Conservation (phyloP, 1,140 invertebrate species). For the Polypedilum pembai region DNA sequence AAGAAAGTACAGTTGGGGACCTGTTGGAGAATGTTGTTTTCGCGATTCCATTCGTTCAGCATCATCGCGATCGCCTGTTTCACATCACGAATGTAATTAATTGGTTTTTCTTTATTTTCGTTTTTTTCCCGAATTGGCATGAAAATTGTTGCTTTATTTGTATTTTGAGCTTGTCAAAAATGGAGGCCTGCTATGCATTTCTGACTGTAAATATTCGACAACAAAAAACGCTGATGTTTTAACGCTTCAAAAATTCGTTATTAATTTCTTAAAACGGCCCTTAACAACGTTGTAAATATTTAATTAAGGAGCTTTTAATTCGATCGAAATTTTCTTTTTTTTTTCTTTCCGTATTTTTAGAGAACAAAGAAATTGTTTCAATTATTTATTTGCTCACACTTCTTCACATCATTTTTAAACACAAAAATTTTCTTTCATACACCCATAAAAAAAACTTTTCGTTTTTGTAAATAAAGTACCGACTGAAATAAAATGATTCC, state of each 20-base stretch:
- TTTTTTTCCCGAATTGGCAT: slow-evolving; percentile 12
- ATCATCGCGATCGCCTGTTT: background rate
- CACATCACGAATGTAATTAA: slow-evolving; percentile 24
- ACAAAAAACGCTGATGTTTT: background rate
- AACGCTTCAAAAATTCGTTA: background rate
- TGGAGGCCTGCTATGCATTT: background rate
- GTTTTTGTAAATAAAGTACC: background rate
- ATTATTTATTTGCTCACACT: background rate
- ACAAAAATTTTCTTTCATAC: background rate
- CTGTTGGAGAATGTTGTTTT: background rate
- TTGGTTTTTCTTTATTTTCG: background rate
- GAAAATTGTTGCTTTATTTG: background rate
- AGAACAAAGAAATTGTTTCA: background rate
- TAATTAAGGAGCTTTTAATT: background rate
- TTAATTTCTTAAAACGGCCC: background rate
- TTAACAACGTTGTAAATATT: slow-evolving; percentile 3
- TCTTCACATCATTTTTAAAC: background rate
- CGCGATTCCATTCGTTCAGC: slow-evolving; percentile 13
- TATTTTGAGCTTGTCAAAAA: too few relatives aligned
- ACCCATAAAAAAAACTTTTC: background rate
- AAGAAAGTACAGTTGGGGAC: slow-evolving; percentile 19
- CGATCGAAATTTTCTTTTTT: background rate
- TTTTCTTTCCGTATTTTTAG: background rate
- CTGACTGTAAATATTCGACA: background rate
- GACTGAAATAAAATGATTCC: background rate